phyloP scores from a whole-genome alignment of 2,888 invertebrate genomes.

The Diarsia rubi region DNA sequence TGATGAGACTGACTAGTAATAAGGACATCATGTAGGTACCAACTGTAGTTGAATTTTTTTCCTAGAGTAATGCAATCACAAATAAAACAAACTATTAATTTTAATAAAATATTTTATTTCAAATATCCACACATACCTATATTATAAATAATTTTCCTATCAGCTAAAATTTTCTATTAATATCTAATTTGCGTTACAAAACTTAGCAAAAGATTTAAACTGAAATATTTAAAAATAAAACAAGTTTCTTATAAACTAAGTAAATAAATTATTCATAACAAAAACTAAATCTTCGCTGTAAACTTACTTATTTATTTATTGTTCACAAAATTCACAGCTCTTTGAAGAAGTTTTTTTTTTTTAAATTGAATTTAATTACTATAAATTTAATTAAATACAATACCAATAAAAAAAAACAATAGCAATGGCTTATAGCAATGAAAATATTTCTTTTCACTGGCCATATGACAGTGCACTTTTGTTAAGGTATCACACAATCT shows the following conservation, averaged over 20 bases:
- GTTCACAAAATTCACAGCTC: too few relatives aligned
- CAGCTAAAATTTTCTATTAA: not conserved
- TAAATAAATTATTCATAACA: not conserved
- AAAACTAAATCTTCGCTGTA: not conserved
- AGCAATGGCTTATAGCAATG: too few relatives aligned
- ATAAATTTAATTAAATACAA: too few relatives aligned
- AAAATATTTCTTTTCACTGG: too few relatives aligned
- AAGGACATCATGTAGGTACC: too few relatives aligned
- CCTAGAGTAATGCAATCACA: not conserved
- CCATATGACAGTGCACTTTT: not conserved
- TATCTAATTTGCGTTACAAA: conserved; percentile 1
- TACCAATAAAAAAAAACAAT: too few relatives aligned
- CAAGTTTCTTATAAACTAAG: not conserved
- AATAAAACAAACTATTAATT: conserved; percentile 12
- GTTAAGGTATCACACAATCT: not conserved
- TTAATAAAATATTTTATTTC: conserved; percentile 10
- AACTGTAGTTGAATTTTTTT: not conserved
- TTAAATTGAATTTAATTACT: too few relatives aligned
- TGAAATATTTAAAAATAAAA: not conserved
- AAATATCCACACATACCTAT: not conserved
- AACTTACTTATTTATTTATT: too few relatives aligned
- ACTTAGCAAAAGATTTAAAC: not conserved
- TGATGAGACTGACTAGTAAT: too few relatives aligned
- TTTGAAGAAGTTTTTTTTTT: too few relatives aligned
- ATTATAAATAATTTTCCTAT: conserved; percentile 14